These are phyloP conservation scores for Esox lucius DNA, from an alignment of 2,797 vertebrate species.

Conservation along the genomic window DNA sequence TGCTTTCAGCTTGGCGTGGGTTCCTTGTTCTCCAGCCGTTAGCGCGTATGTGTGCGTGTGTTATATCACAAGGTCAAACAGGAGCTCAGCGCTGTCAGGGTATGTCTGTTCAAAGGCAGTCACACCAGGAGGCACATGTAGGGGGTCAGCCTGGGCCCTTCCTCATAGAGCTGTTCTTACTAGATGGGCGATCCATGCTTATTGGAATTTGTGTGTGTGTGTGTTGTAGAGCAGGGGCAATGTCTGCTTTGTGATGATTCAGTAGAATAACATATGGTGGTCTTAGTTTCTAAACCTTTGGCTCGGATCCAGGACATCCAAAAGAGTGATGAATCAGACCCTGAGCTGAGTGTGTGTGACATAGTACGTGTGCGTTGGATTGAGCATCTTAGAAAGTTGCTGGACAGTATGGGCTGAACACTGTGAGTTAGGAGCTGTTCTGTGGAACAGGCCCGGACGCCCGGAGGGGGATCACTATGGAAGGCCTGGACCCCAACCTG, in stretches of 20 bases:
- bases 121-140: conserved; percentile 29
- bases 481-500: conserved; percentile 7
- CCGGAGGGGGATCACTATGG: background rate
- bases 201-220: conserved; percentile 13
- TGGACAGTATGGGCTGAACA: background rate
- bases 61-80: conserved; percentile 19
- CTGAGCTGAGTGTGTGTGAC: conserved; percentile 8
- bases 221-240: background rate
- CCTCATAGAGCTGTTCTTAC: background rate
- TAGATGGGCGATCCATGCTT: background rate
- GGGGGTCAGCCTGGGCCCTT: conserved; percentile 22
- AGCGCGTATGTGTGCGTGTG: conserved; percentile 1
- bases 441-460: conserved; percentile 23
- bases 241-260: conserved; percentile 11
- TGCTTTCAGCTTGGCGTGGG: background rate
- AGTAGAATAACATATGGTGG: background rate
- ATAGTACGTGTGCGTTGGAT: conserved; percentile 12
- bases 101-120: conserved; percentile 50
- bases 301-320: background rate
- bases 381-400: conserved; percentile 3
- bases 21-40: conserved; percentile 11
- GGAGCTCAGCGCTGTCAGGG: conserved; percentile 41
- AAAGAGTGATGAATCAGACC: background rate
- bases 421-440: conserved; percentile 34
- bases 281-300: background rate